phyloP scores from a whole-genome alignment of 1,140 invertebrate genomes.

The Pectinophora gossypiella region DNA sequence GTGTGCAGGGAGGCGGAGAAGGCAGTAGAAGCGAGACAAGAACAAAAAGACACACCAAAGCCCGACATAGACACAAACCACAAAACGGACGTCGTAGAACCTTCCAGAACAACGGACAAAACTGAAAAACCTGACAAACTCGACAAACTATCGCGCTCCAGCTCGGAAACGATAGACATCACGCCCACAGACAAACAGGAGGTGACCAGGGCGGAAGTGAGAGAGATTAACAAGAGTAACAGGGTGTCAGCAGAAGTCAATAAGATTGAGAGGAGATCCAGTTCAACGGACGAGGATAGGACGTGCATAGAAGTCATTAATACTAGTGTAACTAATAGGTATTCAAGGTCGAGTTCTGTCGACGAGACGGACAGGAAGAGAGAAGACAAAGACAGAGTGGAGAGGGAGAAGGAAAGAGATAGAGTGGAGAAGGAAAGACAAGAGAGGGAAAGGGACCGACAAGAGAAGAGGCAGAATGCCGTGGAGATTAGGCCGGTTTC shows the following conservation, averaged over 20 bases:
- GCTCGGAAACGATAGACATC: background rate
- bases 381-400: too few relatives aligned
- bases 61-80: background rate
- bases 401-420: conserved; percentile 23
- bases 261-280: background rate
- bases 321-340: background rate
- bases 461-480: conserved; percentile 24
- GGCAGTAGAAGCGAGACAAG: conserved; percentile 41
- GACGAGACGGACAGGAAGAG: conserved; percentile 11
- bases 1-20: conserved; percentile 68
- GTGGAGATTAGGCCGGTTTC: conserved; percentile 47
- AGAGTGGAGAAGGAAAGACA: background rate
- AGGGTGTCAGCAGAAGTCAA: background rate
- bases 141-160: background rate
- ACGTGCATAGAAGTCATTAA: background rate
- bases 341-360: background rate
- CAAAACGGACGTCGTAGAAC: too few relatives aligned
- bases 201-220: background rate
- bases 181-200: background rate
- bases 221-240: background rate
- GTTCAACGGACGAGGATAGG: background rate
- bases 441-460: conserved; percentile 12
- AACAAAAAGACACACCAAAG: conserved; percentile 17
- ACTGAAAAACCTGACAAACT: background rate
- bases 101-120: too few relatives aligned